These are phyloP conservation scores for Apis florea DNA, from an alignment of 1,140 invertebrate genomes.

Conservation along the genomic window DNA sequence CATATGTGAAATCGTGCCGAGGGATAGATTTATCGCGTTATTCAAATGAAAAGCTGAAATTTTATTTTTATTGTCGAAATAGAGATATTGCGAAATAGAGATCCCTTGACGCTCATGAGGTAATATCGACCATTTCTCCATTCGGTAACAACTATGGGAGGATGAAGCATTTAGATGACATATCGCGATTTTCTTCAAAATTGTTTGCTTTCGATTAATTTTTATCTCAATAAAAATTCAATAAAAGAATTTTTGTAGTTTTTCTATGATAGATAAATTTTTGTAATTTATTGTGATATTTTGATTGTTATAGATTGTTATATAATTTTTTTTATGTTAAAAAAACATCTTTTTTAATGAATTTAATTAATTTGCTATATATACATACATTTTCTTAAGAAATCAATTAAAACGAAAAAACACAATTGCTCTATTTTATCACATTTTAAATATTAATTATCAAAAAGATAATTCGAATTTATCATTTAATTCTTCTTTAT, in stretches of 20 bases:
- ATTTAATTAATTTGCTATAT: too few relatives aligned
- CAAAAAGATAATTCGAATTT: too few relatives aligned
- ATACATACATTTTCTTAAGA: too few relatives aligned
- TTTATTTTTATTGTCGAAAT: background rate
- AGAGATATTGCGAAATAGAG: background rate
- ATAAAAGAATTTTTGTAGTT: background rate
- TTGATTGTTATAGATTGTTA: too few relatives aligned
- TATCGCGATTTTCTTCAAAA: background rate
- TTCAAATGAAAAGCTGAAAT: constrained; percentile 1
- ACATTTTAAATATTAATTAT: too few relatives aligned
- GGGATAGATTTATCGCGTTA: constrained; percentile 25
- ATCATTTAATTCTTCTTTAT: too few relatives aligned
- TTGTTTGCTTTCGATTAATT: background rate
- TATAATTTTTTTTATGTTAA: too few relatives aligned
- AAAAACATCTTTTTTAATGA: too few relatives aligned
- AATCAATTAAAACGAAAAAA: too few relatives aligned
- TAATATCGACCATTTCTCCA: background rate
- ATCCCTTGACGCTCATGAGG: background rate
- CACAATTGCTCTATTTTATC: too few relatives aligned
- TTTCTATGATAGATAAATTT: background rate
- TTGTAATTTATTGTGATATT: too few relatives aligned
- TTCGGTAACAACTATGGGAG: background rate
- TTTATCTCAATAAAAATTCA: background rate
- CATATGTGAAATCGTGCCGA: background rate
- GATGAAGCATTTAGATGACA: background rate